Evolutionary conservation across 1,140 invertebrate genomes (phyloP), one percentile per base, ranked within the genome.

Genomic region (Sinonovacula constricta): DNA sequence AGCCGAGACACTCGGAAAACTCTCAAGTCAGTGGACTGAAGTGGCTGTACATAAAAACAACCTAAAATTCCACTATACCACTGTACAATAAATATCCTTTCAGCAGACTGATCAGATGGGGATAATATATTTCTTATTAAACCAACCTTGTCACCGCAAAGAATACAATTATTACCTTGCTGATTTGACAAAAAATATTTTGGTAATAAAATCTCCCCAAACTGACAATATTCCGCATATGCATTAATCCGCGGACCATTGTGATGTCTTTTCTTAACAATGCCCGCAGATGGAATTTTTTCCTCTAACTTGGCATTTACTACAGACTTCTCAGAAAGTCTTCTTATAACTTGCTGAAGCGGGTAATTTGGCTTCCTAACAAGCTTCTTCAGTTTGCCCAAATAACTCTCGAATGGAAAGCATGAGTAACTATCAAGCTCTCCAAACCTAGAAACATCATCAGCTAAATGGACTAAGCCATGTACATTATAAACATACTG

Each of bases 401-500:
- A 26, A 76, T 51, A 76, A 57, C 59, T 78, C 65, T 81, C 79
- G 78, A 78, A 81, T 24, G 39, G 14, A 68, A 80, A 80, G 45
- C 28, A 31, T 24, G 72, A 78, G 36, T 57, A n/a, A n/a, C n/a
- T n/a, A n/a, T n/a, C n/a, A n/a, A n/a, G n/a, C n/a, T n/a, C n/a
- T n/a, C n/a, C n/a, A 69, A 26, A 68, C 18, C 14, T 30, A 26
- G 39, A 0, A 7, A 78, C 72, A 78, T 78, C 66, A 69, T 62
- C 12, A 26, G 62, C 54, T 10, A 81, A n/a, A 63, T 81, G 79
- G 18, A 77, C 33, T 15, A 81, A 34, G 22, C 33, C 45, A 57
- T 81, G 79, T 14, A 78, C 59, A 78, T 81, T 81, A 31, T 70
- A 78, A n/a, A n/a, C n/a, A n/a, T n/a, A n/a, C n/a, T n/a, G n/a